Base-by-base conservation (phyloP, 2,888 invertebrate species). In the Nematopogon swammerdamellus region DNA sequence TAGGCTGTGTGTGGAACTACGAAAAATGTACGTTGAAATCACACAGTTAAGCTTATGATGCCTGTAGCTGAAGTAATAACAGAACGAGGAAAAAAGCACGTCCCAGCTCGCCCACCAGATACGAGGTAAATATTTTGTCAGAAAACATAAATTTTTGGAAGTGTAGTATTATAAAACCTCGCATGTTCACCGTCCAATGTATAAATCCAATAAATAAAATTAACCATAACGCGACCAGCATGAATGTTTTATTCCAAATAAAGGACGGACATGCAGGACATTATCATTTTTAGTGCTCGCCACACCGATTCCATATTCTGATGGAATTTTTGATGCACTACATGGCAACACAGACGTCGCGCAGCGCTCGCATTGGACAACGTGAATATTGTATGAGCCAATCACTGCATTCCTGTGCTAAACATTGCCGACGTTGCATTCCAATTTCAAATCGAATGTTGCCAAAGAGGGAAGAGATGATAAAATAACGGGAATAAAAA, bases 321-420 rank as follows among this genome's bases (percentile, higher is more conserved):
- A 80, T 80, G 74, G 80, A 80, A 80, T 80, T 80, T 80, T 80
- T 79, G 80, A 80, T 80, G 77, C 77, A 79, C 75, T 75, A 36
- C 36, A 36, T 36, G 75, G 79, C 76, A 71, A 77, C 77, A 76
- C 76, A 74, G 74, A 10, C 25, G 25, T 63, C 72, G 70, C 60
- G 64, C 61, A 69, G 70, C 76, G 68, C 36, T 14, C 36, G 36
- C 36, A 79, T 79, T 79, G 77, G 79, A 62, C 59, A 72, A 62
- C 57, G 68, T 79, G 79, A 79, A 79, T 79, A 79, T 77, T 79
- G 77, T 77, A 79, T 79, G 77, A 79, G 65, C 79, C 77, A 79
- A 79, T 79, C 77, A 75, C 71, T 54, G 66, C 57, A 36, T 36
- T 36, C 67, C 60, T 72, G 77, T 75, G 74, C 36, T 36, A 36